These are phyloP conservation scores for Parotocinclus haroldoi DNA, from an alignment of 2,797 vertebrate genomes.

Conservation along the genomic window DNA sequence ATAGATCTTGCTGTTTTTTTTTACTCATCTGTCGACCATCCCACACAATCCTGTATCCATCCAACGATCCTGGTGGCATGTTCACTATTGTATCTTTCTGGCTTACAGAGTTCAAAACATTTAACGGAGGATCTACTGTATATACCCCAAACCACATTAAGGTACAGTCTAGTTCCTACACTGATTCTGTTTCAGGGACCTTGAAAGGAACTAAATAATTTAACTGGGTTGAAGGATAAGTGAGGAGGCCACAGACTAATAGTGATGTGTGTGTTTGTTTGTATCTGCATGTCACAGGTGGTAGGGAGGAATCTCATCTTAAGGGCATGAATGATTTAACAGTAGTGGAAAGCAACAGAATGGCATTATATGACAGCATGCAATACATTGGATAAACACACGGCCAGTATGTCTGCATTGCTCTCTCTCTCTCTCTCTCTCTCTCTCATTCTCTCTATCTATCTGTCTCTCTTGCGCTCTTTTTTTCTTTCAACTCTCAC, in stretches of 20 bases:
- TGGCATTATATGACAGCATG: conserved; percentile 60
- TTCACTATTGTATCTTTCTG: neutral
- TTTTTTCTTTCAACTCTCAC: conserved; percentile 9
- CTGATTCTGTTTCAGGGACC: conserved; percentile 48
- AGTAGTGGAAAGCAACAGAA: conserved; percentile 65
- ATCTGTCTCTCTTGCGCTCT: conserved; percentile 9
- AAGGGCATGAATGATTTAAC: conserved; percentile 73
- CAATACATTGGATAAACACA: conserved; percentile 27
- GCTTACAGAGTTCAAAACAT: conserved; percentile 2
- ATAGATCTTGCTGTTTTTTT: conserved; percentile 73
- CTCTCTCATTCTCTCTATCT: conserved; percentile 21
- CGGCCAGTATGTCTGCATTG: neutral
- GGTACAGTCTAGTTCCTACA: neutral
- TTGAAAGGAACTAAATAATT: conserved; percentile 67
- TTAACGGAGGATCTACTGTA: neutral
- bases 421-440: conserved; percentile 14
- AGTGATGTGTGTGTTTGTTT: conserved; percentile 39
- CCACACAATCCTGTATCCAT: conserved; percentile 54
- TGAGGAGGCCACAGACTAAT: conserved; percentile 71
- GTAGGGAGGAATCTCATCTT: conserved; percentile 64
- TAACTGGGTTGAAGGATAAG: conserved; percentile 72
- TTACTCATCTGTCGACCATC: conserved; percentile 63
- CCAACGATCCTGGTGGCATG: conserved; percentile 24
- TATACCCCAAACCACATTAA: neutral
- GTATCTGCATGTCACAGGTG: conserved; percentile 34